Evolutionary conservation across 2,797 vertebrate genomes (phyloP).

Genomic region (Pangasius sanitwongsei): DNA sequence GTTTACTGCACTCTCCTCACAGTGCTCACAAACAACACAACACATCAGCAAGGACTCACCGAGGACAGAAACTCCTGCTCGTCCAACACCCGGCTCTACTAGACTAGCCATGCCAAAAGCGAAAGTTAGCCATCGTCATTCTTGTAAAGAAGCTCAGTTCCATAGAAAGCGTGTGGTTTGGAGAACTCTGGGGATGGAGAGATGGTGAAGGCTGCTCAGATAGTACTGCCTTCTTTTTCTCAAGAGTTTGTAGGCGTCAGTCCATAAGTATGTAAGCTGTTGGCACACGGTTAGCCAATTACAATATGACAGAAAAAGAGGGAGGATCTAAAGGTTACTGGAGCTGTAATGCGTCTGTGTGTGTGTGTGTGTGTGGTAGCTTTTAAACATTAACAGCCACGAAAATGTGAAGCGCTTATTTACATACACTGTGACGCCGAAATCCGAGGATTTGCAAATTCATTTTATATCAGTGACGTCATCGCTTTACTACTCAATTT

Average conservation of each 20-base stretch:
- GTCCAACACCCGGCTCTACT: neutral
- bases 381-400: neutral
- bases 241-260: slow-evolving; percentile 37
- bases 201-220: neutral
- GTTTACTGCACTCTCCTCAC: too few species aligned
- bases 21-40: neutral
- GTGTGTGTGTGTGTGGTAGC: neutral
- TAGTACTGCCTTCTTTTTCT: slow-evolving; percentile 19
- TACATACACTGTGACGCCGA: neutral
- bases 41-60: slow-evolving; percentile 39
- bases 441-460: neutral
- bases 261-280: slow-evolving; percentile 42
- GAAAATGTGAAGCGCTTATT: neutral
- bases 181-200: neutral
- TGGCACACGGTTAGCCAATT: slow-evolving; percentile 48
- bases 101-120: slow-evolving; percentile 10
- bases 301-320: slow-evolving; percentile 45
- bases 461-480: neutral
- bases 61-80: neutral
- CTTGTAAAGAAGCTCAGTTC: neutral
- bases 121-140: neutral
- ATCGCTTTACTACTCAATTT: neutral
- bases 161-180: neutral
- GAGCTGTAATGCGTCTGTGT: slow-evolving; percentile 8
- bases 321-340: slow-evolving; percentile 39